Evolutionary conservation across 2,113 vertebrate species (phyloP), one percentile per base, ranked within the genome.

Genomic region (Bungarus multicinctus): DNA sequence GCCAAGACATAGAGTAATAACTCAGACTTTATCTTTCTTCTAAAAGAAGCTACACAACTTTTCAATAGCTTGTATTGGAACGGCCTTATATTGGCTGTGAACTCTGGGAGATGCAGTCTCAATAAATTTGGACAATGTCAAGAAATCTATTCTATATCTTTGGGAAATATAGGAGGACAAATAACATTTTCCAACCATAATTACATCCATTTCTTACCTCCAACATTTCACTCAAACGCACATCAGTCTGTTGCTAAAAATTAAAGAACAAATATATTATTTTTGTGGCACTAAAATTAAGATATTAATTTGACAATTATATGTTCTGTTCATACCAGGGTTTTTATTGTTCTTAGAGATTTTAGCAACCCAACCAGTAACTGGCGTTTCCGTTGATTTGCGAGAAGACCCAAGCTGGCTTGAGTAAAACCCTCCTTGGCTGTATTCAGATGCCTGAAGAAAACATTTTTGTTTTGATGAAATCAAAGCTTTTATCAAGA

Each of bases 271-370:
- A 74, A 6, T 0, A 39, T 7, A 30, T 93, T 11, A 97, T 22
- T 87, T 85, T 57, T 90, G 20, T 3, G 74, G 60, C 0, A 43
- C 1, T 90, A 22, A 89, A 95, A 90, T 30, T 0, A 93, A 92
- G 16, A 91, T 92, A 90, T 3, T 22, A 58, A 58, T 94, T 93
- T 93, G 86, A 55, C 6, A 91, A 39, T 91, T 22, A 94, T 91
- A 91, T 30, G 39, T 88, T 22, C 7, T 25, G 20, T 85, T 95
- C 92, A 52, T 98, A 99, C 99, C 98, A 99, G 96, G 11, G 99
- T 99, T 97, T 99, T 99, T 97, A 99, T 99, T 95, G 99, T 99
- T 97, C 99, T 98, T 94, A 99, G 97, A 86, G 99, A 99, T 92
- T 99, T 99, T 0, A 99, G 97, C 93, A 99, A 97, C 85, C 99